Evolutionary conservation across 1,140 invertebrate species (phyloP), one percentile per base, ranked within the genome.

Genomic region (Drosophila lini): DNA sequence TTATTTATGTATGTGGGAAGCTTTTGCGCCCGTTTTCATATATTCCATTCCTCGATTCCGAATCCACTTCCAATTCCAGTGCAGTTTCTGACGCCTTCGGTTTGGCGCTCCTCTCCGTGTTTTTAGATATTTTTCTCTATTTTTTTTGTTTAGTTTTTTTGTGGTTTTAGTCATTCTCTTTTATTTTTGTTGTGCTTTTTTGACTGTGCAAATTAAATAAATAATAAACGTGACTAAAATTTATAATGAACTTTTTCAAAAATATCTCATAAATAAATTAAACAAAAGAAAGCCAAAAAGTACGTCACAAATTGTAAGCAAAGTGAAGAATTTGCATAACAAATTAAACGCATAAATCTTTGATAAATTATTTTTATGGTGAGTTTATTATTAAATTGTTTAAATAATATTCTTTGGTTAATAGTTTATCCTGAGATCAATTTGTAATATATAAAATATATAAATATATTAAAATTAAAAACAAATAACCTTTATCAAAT

Each of bases 41-140:
- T 69, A 67, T 50, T 71, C 52, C 63, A 69, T 69, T 62, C 67
- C 74, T 69, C 53, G 57, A 61, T 75, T 52, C 19, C 28, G 22
- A 45, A 44, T 57, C 48, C 47, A 44, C 62, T 62, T 42, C 25
- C 74, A 69, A 78, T 68, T 76, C 85, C 82, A 85, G 81, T 85
- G 81, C 79, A 82, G 78, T 81, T 85, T 85, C 40, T 73, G 69
- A 77, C 82, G 81, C 81, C 82, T 82, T 80, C 80, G 81, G 81
- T 68, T 68, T 61, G 74, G 69, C 53, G 53, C 62, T 65, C 48
- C 41, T 71, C 50, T 57, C 69, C 63, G 67, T 67, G 59, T 67
- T 70, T 71, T 52, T 16, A 44, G 47, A 15, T n/a, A 36, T 36
- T 15, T 36, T 22, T 53, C 32, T 52, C 16, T 15, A 52, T 15